Evolutionary conservation across 2,797 vertebrate genomes (phyloP), one percentile per base, ranked within the genome.

Genomic region (Petrocephalus sullivani): DNA sequence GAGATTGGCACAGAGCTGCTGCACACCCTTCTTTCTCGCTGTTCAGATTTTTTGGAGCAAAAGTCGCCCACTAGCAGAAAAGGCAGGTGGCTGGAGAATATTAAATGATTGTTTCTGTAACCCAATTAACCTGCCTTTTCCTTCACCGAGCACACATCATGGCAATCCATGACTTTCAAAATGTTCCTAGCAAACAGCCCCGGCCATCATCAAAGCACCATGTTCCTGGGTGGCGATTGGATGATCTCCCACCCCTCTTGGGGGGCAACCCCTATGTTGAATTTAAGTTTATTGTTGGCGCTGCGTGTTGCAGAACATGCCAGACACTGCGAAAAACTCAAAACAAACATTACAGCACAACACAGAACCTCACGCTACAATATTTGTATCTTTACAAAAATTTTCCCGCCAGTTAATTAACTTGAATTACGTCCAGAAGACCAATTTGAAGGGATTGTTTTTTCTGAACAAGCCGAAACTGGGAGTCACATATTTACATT

Each of bases 31-130:
- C 83, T 87, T 49, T 67, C 60, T 33, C 0, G 67, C 90, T 87
- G 91, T 91, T 89, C 85, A 4, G 21, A 23, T 84, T 53, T 60
- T 3, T 23, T 23, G 1, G 21, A 0, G n/a, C 41, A 60, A 37
- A 64, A 89, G 91, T 90, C 88, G 46, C n/a, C 57, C 82, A 54
- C 41, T 87, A 92, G 90, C 90, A 88, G 84, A 89, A 92, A 89
- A 92, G 90, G 23, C 37, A 84, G 10, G 89, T 78, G 81, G 89
- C 60, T 83, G 85, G 90, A 91, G 90, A 87, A 71, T 64, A 33
- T 91, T 91, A 83, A 23, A 53, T 83, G 7, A 83, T 9, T 82
- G 37, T 23, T 83, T 83, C 21, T 53, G 46, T 51, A 46, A 83
- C 81, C 49, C 10, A 9, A 8, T 10, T 41, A 33, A 19, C 33